phyloP scores from a whole-genome alignment of 2,113 vertebrate species.

The Tychaedon coryphoeus region DNA sequence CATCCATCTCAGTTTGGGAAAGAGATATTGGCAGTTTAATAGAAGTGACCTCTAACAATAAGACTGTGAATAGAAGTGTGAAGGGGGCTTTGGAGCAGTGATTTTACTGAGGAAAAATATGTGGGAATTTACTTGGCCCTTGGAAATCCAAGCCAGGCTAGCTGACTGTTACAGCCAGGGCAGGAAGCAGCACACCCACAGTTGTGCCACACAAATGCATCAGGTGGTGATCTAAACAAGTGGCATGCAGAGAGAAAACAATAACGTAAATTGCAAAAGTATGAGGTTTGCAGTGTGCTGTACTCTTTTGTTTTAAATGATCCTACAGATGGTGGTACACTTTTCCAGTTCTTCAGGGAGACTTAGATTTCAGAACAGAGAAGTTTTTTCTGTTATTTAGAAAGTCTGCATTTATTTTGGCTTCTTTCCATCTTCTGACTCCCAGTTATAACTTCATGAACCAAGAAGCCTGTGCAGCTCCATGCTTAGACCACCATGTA shows the following conservation, averaged over 20 bases:
- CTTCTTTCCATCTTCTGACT: background rate
- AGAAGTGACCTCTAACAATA: background rate
- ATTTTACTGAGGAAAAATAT: background rate
- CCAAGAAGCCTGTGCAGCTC: background rate
- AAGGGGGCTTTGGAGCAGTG: background rate
- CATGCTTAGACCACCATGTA: background rate
- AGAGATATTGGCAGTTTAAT: background rate
- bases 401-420: background rate
- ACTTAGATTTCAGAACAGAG: background rate
- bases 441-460: background rate
- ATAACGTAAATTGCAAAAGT: background rate
- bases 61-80: background rate
- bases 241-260: accelerated
- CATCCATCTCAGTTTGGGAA: background rate
- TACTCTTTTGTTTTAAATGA: background rate
- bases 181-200: background rate
- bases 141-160: background rate
- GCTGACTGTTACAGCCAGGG: background rate
- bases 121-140: background rate
- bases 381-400: background rate
- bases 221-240: background rate
- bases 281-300: background rate
- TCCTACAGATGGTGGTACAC: background rate
- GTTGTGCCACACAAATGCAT: background rate
- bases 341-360: background rate